Evolutionary conservation across 2,797 vertebrate species (phyloP).

Genomic region (Lagodon rhomboides): DNA sequence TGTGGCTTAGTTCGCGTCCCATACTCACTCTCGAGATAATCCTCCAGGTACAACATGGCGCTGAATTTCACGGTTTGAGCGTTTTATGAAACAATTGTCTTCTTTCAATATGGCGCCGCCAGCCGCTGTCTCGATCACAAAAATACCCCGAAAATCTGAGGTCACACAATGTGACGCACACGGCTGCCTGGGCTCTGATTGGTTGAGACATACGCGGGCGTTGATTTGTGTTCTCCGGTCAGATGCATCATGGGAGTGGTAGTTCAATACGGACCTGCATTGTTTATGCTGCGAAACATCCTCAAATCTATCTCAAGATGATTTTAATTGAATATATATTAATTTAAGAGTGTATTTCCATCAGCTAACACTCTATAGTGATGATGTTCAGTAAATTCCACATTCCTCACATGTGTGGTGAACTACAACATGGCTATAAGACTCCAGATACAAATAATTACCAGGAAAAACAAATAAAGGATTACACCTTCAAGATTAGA

Average conservation of each 20-base stretch:
- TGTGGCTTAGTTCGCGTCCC: fast-evolving
- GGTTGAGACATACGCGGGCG: slow-evolving; percentile 34
- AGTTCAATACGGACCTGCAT: slow-evolving; percentile 27
- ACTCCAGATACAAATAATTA: no score
- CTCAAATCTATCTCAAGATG: fast-evolving
- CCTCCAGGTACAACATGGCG: slow-evolving; percentile 97
- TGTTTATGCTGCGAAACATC: neutral
- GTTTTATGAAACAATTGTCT: slow-evolving; percentile 72
- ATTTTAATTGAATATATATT: neutral
- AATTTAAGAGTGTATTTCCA: no score
- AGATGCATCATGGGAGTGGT: slow-evolving; percentile 60
- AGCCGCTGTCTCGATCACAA: slow-evolving; percentile 85
- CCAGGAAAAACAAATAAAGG: neutral
- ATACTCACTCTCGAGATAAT: slow-evolving; percentile 98
- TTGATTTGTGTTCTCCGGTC: neutral
- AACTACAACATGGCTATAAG: neutral
- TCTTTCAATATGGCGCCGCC: slow-evolving; percentile 98
- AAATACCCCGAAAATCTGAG: slow-evolving; percentile 84
- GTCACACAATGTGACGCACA: slow-evolving; percentile 78
- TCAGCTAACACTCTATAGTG: neutral
- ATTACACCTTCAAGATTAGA: neutral
- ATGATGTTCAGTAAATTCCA: neutral
- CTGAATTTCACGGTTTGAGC: slow-evolving; percentile 54
- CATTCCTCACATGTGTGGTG: neutral
- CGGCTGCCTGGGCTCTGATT: slow-evolving; percentile 62